Evolutionary conservation across 2,113 vertebrate genomes (phyloP).

Genomic region (Geococcyx californianus): DNA sequence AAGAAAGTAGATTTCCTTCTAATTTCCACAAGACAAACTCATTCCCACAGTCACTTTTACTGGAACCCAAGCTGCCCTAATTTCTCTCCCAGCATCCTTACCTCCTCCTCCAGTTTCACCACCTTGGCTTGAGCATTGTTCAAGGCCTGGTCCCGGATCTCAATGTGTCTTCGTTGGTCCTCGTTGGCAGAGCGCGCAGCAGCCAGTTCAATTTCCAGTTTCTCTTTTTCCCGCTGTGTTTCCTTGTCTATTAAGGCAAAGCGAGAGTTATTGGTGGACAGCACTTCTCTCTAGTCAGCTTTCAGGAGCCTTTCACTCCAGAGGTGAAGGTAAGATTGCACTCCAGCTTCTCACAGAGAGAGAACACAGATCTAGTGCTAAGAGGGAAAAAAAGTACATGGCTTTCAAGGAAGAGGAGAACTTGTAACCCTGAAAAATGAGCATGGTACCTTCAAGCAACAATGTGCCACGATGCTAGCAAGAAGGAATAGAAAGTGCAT

Average conservation of each 20-base stretch:
- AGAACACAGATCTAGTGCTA: neutral
- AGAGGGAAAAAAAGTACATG: neutral
- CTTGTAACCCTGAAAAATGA: constrained; percentile 11
- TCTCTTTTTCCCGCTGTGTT: constrained; percentile 91
- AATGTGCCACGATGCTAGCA: neutral
- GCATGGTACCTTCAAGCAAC: neutral
- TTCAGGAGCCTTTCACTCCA: neutral
- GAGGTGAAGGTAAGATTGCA: neutral
- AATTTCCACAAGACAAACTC: neutral
- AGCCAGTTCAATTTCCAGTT: constrained; percentile 91
- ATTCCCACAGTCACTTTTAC: neutral
- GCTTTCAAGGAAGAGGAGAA: constrained; percentile 36
- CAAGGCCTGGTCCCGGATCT: constrained; percentile 96
- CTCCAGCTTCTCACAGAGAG: neutral
- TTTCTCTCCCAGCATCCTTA: constrained; percentile 53
- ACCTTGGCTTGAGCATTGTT: constrained; percentile 97
- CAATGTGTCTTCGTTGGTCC: constrained; percentile 96
- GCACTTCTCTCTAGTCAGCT: neutral
- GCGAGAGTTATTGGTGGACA: neutral
- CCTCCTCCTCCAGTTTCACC: constrained; percentile 98
- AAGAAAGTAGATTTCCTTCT: neutral
- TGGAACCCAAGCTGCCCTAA: neutral
- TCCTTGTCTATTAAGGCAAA: constrained; percentile 86
- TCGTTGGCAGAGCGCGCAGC: constrained; percentile 90
- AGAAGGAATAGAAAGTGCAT: neutral